Conservation (phyloP, 2,113 vertebrate genomes). For the Puntigrus tetrazona region DNA sequence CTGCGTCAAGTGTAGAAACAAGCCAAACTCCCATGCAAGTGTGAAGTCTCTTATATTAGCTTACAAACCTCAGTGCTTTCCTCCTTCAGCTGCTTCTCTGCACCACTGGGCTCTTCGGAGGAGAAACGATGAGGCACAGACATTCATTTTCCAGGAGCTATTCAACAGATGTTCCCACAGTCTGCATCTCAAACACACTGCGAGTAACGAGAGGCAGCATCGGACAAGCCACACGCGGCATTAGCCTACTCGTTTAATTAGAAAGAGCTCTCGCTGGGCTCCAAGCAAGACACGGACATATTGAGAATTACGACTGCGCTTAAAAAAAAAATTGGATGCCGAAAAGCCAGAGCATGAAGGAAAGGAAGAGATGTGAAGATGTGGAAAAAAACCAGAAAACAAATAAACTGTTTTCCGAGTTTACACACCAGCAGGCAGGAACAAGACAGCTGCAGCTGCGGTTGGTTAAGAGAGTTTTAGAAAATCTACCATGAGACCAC, state of each 20-base stretch:
- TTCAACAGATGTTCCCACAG: conserved; percentile 32
- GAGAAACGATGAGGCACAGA: neutral
- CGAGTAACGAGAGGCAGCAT: neutral
- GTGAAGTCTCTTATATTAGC: conserved; percentile 49
- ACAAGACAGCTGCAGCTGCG: conserved; percentile 5
- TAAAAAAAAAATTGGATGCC: neutral
- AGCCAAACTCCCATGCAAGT: conserved; percentile 35
- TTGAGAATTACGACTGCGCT: neutral
- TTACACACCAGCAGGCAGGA: conserved; percentile 13
- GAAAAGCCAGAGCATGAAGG: neutral
- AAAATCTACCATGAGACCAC: neutral
- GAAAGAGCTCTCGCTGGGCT: neutral
- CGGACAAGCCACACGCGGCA: neutral
- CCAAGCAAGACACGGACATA: neutral
- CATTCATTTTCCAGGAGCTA: neutral
- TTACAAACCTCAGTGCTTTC: neutral
- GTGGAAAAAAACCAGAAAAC: conserved; percentile 6
- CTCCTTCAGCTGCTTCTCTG: conserved; percentile 3
- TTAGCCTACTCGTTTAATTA: conserved; percentile 4
- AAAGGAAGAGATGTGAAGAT: neutral
- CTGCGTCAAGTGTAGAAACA: conserved; percentile 21
- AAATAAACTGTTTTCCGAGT: conserved; percentile 28
- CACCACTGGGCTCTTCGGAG: neutral
- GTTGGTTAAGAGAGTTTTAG: conserved; percentile 1
- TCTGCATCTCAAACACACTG: neutral